These are phyloP conservation scores for Sinosuthora webbiana DNA, from an alignment of 2,113 vertebrate species.

Conservation along the genomic window DNA sequence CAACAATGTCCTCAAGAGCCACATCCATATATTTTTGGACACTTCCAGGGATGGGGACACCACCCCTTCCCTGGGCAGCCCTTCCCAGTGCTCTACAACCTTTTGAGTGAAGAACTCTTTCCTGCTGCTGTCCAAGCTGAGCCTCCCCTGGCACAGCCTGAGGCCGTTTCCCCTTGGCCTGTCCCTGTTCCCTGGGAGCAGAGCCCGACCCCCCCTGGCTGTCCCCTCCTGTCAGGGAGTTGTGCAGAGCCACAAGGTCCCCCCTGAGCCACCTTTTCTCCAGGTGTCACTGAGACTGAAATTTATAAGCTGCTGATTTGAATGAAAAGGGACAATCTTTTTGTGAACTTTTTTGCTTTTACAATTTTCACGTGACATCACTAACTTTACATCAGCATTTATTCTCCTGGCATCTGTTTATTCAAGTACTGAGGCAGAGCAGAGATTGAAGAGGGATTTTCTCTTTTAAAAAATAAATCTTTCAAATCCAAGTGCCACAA, in stretches of 20 bases:
- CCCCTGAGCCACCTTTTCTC: neutral
- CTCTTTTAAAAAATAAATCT: neutral
- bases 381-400: neutral
- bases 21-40: neutral
- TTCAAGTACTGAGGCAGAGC: neutral
- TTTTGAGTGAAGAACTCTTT: neutral
- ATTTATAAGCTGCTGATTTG: neutral
- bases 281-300: neutral
- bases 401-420: neutral
- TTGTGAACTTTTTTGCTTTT: neutral
- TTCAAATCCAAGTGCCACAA: neutral
- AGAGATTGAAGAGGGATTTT: neutral
- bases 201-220: neutral
- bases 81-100: fast-evolving
- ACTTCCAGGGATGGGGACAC: neutral
- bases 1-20: neutral
- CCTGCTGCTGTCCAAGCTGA: neutral
- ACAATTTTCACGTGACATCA: fast-evolving
- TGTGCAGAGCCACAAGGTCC: neutral
- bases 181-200: neutral
- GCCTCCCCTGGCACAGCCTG: neutral
- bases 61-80: neutral
- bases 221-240: neutral
- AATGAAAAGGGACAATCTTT: neutral
- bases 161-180: neutral